Percentiles rank a stretch among this genome's conserved stretches.
phyloP scores from a whole-genome alignment of 2,113 vertebrate species.

The Merops nubicus region DNA sequence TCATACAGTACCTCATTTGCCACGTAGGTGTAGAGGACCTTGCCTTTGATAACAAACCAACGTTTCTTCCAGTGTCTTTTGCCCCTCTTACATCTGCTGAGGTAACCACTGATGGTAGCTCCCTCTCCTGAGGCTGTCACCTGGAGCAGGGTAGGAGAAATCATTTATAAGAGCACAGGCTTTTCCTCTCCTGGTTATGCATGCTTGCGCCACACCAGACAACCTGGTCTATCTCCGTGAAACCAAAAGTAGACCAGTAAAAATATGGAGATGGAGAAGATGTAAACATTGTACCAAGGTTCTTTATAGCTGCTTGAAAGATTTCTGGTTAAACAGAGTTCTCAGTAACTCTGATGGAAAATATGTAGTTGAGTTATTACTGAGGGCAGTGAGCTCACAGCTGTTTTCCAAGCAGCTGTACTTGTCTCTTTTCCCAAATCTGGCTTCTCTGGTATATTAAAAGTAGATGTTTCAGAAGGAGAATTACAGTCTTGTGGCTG shows the following conservation, averaged over 20 bases:
- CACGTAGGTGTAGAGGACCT: conserved; percentile 95
- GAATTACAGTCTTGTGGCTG: neutral
- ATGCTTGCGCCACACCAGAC: neutral
- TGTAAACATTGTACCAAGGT: neutral
- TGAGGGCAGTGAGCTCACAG: neutral
- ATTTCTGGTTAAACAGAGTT: neutral
- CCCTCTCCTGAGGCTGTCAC: conserved; percentile 87
- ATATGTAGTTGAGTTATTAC: neutral
- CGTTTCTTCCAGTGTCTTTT: conserved; percentile 96
- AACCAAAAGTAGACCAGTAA: neutral
- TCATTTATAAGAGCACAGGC: neutral
- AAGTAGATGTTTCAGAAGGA: neutral
- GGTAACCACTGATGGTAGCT: conserved; percentile 88
- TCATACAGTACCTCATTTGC: conserved; percentile 85
- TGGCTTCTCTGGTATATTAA: neutral
- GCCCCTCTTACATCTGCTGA: conserved; percentile 90
- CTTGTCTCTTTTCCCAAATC: neutral
- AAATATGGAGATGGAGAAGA: neutral
- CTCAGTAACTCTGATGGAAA: neutral
- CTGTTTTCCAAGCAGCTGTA: neutral
- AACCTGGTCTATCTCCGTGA: neutral
- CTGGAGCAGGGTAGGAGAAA: conserved; percentile 70
- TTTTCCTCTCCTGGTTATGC: neutral
- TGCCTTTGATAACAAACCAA: conserved; percentile 98
- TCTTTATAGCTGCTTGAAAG: neutral